These are phyloP conservation scores for Beroe ovata DNA, from an alignment of 37 sponge, comb jelly and placozoan genomes.

Conservation along the genomic window DNA sequence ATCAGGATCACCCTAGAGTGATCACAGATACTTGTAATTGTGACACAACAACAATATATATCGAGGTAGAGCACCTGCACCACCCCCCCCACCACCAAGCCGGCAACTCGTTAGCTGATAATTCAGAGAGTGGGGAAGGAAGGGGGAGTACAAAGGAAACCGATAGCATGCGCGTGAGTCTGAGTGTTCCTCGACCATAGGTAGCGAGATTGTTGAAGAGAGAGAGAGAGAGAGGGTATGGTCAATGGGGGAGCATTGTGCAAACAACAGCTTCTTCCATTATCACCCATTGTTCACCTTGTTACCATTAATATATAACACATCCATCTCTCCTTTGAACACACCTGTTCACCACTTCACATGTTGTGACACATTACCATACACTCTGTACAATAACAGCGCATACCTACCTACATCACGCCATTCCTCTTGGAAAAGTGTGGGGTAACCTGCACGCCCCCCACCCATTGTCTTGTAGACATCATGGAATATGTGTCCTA, in stretches of 20 bases:
- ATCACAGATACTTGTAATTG: no score
- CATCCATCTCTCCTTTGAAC: neutral
- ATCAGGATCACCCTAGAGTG: no score
- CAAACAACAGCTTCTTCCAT: neutral
- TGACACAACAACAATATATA: no score
- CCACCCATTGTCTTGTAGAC: no score
- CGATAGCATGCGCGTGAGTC: neutral
- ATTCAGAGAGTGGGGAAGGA: neutral
- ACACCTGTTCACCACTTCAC: neutral
- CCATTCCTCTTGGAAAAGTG: no score
- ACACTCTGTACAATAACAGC: no score
- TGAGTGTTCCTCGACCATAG: neutral
- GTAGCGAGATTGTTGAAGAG: neutral
- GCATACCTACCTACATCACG: no score
- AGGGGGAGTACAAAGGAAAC: neutral
- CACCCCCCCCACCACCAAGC: no score
- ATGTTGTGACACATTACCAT: no score
- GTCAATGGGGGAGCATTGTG: neutral
- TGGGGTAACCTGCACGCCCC: no score
- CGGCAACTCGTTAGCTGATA: neutral
- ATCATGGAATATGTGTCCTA: no score
- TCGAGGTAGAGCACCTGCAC: neutral
- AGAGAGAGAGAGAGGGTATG: conserved; percentile 7
- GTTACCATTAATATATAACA: neutral
- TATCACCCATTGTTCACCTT: neutral